Evolutionary conservation across 2,888 invertebrate species (phyloP), one percentile per base, ranked within the genome.

Genomic region (Koerneria pararmatus): DNA sequence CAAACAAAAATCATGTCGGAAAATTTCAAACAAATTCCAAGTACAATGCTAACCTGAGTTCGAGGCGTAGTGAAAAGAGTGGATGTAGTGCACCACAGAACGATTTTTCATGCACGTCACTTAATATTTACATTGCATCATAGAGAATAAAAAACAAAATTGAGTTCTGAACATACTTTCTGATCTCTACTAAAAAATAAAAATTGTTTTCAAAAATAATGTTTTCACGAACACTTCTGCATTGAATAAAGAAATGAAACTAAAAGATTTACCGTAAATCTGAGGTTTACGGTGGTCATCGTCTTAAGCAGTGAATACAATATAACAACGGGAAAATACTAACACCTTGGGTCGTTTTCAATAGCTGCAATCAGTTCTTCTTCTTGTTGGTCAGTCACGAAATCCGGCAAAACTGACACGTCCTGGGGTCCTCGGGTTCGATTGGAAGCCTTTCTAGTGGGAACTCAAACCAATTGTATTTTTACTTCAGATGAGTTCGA

Each of bases 31-130:
- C 15, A 32, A 69, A 71, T 0, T 69, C 67, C 2, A 68, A 67
- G 41, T 71, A 68, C 65, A 69, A 72, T 56, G 70, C 67, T 11
- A 58, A 59, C 4, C 74, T 8, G 73, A 67, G 51, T 80, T 80
- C 8, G 76, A 71, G 35, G 63, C 70, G 68, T 82, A 82, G 66
- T 80, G 74, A 66, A 82, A 82, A 6, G 67, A 73, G 65, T 79
- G 75, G 22, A 78, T 81, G 56, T 74, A 82, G 68, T 82, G 82
- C 29, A 78, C 69, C 3, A 81, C 80, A 0, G 72, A 70, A 0
- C 82, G 77, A 58, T 82, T 72, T 65, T 80, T 81, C 57, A 69
- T 51, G 29, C 51, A 48, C 46, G 27, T 24, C 19, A 64, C 64
- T 64, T 41, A 41, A 11, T 15, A 37, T 22, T 35, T 35, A 35